Evolutionary conservation across 1,140 invertebrate genomes (phyloP), one percentile per base, ranked within the genome.

Genomic region (Homalodisca vitripennis): DNA sequence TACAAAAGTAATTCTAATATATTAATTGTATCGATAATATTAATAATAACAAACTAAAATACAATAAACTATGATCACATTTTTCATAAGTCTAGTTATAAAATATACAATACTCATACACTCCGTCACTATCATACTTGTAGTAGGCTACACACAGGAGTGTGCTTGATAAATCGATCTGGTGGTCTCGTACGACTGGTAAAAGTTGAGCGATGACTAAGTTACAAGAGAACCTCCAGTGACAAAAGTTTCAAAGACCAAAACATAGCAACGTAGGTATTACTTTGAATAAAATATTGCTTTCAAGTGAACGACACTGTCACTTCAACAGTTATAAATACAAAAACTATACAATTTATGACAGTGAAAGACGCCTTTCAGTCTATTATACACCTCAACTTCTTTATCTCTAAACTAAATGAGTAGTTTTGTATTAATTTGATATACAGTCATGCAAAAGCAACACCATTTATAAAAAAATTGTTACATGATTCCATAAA

Each of bases 101-200:
- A 68, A 57, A 68, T 24, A 64, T 51, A 64, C 51, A 69, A 41
- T 53, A 30, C n/a, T 53, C 48, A 31, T 14, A 27, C 29, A 67
- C 47, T 31, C 48, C 27, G 6, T 46, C 55, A 26, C 24, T 24
- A 41, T 17, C 34, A 10, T 17, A 41, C 34, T 41, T n/a, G n/a
- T n/a, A n/a, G n/a, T n/a, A 41, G 17, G 6, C 34, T 41, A 41
- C 27, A 60, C 55, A 60, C 55, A 60, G 1, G 27, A 22, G 27
- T 3, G 27, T 17, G 20, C 17, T 6, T 17, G 74, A 80, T 87
- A 78, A 27, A 66, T 48, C 46, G 26, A 24, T 22, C 17, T 48
- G 34, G 31, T 60, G 22, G 22, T 60, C 24, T 60, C 29, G 2
- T n/a, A 27, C 3, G 2, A 60, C 29, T 30, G 55, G 55, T 60